Evolutionary conservation across 2,113 vertebrate species (phyloP).

Genomic region (Rhea pennata): DNA sequence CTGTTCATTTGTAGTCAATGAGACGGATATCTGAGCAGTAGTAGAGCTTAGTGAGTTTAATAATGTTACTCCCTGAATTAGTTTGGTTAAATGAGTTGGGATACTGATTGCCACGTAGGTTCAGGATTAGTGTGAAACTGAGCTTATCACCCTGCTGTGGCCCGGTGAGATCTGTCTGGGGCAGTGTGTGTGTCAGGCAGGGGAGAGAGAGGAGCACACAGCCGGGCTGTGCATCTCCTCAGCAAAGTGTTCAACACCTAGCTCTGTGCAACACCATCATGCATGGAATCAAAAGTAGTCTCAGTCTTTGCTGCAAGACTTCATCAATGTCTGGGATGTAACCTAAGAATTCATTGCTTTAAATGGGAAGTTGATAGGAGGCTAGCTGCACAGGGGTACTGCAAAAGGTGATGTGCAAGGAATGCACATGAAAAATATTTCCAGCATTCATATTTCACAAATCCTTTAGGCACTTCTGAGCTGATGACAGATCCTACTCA

Average conservation of each 20-base stretch:
- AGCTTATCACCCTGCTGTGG: neutral
- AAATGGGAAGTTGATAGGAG: neutral
- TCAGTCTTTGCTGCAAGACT: rapidly evolving
- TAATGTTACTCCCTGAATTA: neutral
- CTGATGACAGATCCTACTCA: rapidly evolving
- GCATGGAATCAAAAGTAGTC: rapidly evolving
- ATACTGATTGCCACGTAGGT: neutral
- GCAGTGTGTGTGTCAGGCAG: rapidly evolving
- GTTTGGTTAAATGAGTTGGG: neutral
- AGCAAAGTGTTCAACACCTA: neutral
- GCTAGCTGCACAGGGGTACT: neutral
- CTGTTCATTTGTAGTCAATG: neutral
- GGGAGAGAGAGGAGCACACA: neutral
- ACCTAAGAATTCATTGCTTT: neutral
- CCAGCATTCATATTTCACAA: neutral
- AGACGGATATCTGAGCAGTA: neutral
- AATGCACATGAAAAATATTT: neutral
- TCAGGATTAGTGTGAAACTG: neutral
- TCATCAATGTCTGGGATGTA: neutral
- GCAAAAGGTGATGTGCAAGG: neutral
- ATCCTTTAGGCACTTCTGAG: neutral
- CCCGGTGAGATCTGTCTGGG: neutral
- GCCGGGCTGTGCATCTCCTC: neutral
- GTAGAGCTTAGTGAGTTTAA: neutral
- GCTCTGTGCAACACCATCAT: neutral